Conservation (phyloP, 1,140 invertebrate species). For the Gryon sp. region DNA sequence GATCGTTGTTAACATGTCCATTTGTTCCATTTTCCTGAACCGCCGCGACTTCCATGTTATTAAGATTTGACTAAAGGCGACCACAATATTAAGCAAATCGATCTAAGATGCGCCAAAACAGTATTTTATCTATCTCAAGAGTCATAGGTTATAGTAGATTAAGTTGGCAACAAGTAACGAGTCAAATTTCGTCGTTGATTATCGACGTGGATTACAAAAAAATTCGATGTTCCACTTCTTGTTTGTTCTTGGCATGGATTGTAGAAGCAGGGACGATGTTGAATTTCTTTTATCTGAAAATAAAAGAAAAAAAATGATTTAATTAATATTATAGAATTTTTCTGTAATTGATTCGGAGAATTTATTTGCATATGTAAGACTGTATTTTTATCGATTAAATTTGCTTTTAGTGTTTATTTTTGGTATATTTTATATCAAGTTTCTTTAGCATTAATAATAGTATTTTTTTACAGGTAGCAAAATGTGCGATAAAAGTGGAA, state of each 20-base stretch:
- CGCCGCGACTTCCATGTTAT: conserved; percentile 19
- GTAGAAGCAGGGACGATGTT: too few species aligned
- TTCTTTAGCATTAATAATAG: too few species aligned
- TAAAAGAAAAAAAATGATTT: too few species aligned
- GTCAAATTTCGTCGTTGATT: conserved; percentile 24
- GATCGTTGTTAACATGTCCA: conserved; percentile 5
- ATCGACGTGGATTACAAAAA: conserved; percentile 21
- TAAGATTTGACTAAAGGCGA: conserved; percentile 12
- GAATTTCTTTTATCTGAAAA: too few species aligned
- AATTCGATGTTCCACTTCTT: conserved; percentile 16
- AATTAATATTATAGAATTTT: too few species aligned
- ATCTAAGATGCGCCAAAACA: conserved; percentile 26
- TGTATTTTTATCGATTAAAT: too few species aligned
- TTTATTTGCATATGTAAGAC: too few species aligned
- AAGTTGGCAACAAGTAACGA: conserved; percentile 19
- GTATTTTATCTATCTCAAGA: conserved; percentile 32
- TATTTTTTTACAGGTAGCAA: conserved; percentile 85
- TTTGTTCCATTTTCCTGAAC: conserved; percentile 26
- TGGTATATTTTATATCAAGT: too few species aligned
- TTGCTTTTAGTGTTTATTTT: too few species aligned
- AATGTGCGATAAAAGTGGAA: conserved; percentile 95
- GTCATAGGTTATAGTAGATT: conserved; percentile 54
- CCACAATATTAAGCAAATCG: conserved; percentile 30
- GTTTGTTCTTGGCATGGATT: not conserved
- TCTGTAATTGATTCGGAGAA: too few species aligned